Conservation (phyloP, 2,797 vertebrate species). For the Eidolon dupreanum region DNA sequence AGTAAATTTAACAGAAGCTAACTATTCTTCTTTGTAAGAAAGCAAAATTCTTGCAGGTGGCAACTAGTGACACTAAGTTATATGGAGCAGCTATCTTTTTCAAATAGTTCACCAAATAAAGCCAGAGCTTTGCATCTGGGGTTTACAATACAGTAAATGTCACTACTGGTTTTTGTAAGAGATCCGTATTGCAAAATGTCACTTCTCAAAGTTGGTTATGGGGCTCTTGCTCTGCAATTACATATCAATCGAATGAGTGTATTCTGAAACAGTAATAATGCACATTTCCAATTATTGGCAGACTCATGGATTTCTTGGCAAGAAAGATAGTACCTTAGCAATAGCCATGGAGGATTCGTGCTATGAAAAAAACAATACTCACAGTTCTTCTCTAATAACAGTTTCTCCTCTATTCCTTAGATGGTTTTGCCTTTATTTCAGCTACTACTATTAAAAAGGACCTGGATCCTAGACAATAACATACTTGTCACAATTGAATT, state of each 20-base stretch:
- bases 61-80: neutral
- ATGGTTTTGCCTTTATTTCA: neutral
- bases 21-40: constrained; percentile 60
- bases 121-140: neutral
- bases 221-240: neutral
- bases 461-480: neutral
- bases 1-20: constrained; percentile 49
- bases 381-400: neutral
- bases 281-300: neutral
- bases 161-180: neutral
- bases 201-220: neutral
- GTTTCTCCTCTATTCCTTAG: neutral
- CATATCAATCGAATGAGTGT: neutral
- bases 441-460: neutral
- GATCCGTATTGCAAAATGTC: neutral
- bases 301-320: neutral
- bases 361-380: neutral
- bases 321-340: neutral
- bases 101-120: neutral
- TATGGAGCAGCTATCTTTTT: neutral
- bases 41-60: constrained; percentile 36
- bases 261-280: neutral
- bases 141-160: neutral
- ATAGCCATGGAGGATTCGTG: neutral
- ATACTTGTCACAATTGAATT: neutral